Evolutionary conservation across 2,888 invertebrate species (phyloP).

Genomic region (Macropis europaea): DNA sequence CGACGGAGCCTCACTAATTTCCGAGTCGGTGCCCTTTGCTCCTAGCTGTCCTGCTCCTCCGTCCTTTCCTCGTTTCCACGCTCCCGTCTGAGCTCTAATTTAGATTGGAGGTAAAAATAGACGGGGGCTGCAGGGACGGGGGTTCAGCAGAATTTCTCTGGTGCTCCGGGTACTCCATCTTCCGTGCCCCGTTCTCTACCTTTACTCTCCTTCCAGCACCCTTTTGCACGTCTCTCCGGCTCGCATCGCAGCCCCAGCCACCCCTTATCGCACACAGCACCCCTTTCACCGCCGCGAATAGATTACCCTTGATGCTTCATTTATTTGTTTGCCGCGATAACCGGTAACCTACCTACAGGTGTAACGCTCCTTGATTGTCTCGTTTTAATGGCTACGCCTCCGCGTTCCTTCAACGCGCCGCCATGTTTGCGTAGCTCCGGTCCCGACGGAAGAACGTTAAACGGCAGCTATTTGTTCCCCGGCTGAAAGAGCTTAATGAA

Average conservation of each 20-base stretch:
- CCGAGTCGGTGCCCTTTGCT: conserved; percentile 50
- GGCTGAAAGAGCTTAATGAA: neutral
- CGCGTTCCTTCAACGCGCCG: neutral
- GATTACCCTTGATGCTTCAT: conserved; percentile 45
- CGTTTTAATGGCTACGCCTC: conserved; percentile 8
- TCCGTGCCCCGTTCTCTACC: conserved; percentile 24
- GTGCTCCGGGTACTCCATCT: conserved; percentile 31
- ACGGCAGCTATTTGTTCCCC: neutral
- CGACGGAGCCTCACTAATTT: conserved; percentile 59
- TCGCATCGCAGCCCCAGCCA: neutral
- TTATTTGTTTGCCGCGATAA: conserved; percentile 43
- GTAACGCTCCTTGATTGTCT: conserved; percentile 37
- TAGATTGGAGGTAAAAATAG: conserved; percentile 53
- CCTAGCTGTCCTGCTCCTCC: neutral
- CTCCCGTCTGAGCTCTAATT: conserved; percentile 55
- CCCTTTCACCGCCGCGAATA: conserved; percentile 39
- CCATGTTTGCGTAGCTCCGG: conserved; percentile 15
- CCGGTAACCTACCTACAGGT: conserved; percentile 34
- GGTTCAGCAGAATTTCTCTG: conserved; percentile 26
- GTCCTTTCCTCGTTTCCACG: conserved; percentile 12
- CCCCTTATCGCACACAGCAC: conserved; percentile 16
- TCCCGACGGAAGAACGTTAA: conserved; percentile 10
- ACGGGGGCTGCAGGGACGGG: neutral
- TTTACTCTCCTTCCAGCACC: neutral
- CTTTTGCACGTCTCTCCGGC: conserved; percentile 8